These are phyloP conservation scores for Chaenogobius annularis DNA, from an alignment of 2,113 vertebrate species.

Conservation along the genomic window DNA sequence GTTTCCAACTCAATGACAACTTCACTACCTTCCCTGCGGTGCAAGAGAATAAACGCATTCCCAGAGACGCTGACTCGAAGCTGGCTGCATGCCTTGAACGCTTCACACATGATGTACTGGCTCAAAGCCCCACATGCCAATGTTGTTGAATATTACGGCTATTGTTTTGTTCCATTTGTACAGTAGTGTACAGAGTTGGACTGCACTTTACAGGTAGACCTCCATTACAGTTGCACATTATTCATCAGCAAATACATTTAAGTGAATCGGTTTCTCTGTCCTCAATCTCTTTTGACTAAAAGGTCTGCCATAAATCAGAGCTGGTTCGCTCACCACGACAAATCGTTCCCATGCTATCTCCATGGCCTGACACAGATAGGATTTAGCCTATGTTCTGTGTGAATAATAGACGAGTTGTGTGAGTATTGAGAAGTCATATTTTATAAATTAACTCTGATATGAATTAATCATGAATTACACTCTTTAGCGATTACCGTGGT, in stretches of 20 bases:
- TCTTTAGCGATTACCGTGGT: slow-evolving; percentile 64
- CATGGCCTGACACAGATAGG: slow-evolving; percentile 70
- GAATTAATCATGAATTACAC: slow-evolving; percentile 73
- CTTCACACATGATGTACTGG: slow-evolving; percentile 12
- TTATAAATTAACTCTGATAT: slow-evolving; percentile 73
- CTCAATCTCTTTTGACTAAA: background rate
- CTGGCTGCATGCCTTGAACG: background rate
- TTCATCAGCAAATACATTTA: background rate
- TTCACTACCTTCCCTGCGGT: background rate
- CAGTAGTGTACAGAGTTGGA: slow-evolving; percentile 24
- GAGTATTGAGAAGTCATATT: slow-evolving; percentile 73
- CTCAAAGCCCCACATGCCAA: background rate
- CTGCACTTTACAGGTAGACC: background rate
- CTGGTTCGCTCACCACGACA: slow-evolving; percentile 21
- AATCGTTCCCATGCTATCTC: slow-evolving; percentile 28
- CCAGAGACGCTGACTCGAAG: background rate
- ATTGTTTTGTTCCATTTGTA: slow-evolving; percentile 15
- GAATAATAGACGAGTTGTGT: slow-evolving; percentile 70
- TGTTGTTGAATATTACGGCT: slow-evolving; percentile 16
- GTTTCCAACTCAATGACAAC: slow-evolving; percentile 12
- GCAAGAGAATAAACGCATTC: slow-evolving; percentile 15
- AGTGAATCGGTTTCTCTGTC: background rate
- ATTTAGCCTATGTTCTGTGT: slow-evolving; percentile 64
- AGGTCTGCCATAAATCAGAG: slow-evolving; percentile 17
- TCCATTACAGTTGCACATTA: background rate